Evolutionary conservation across 2,113 vertebrate species (phyloP).

Genomic region (Oncorhynchus keta): DNA sequence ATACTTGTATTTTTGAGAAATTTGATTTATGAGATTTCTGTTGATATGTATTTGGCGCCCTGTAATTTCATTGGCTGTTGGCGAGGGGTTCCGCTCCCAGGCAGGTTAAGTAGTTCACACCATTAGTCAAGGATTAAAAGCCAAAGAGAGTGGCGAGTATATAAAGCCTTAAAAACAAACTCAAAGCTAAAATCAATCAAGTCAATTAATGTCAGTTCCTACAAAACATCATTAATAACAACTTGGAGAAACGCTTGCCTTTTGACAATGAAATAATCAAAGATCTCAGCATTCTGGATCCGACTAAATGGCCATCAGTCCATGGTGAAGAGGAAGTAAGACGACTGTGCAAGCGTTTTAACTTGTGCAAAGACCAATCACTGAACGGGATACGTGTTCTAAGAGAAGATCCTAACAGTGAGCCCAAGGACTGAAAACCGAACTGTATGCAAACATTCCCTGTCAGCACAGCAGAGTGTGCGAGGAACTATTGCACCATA

Average conservation of each 20-base stretch:
- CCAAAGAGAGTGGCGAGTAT: too few species aligned
- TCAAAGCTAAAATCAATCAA: neutral
- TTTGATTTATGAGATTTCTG: too few species aligned
- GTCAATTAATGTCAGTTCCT: neutral
- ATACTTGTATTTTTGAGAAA: too few species aligned
- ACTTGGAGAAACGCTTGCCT: slow-evolving; percentile 1
- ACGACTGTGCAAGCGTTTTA: slow-evolving; percentile 29
- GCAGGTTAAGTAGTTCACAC: too few species aligned
- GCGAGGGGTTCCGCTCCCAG: too few species aligned
- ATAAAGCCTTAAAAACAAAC: too few species aligned
- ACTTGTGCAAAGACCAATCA: neutral
- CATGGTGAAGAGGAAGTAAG: slow-evolving; percentile 35
- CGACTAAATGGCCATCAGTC: slow-evolving; percentile 31
- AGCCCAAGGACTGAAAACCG: slow-evolving; percentile 31
- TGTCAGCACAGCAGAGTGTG: slow-evolving; percentile 25
- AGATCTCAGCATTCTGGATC: slow-evolving; percentile 19
- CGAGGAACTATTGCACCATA: slow-evolving; percentile 13
- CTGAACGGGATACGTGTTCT: too few species aligned
- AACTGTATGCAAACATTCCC: neutral
- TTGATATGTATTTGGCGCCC: too few species aligned
- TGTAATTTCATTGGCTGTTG: too few species aligned
- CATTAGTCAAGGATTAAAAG: too few species aligned
- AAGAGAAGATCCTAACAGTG: neutral
- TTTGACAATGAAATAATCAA: slow-evolving; percentile 7
- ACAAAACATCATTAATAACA: neutral